Percentiles rank a stretch among this genome's conserved stretches.
Conservation (phyloP, 2,797 vertebrate genomes). For the Leontopithecus rosalia region DNA sequence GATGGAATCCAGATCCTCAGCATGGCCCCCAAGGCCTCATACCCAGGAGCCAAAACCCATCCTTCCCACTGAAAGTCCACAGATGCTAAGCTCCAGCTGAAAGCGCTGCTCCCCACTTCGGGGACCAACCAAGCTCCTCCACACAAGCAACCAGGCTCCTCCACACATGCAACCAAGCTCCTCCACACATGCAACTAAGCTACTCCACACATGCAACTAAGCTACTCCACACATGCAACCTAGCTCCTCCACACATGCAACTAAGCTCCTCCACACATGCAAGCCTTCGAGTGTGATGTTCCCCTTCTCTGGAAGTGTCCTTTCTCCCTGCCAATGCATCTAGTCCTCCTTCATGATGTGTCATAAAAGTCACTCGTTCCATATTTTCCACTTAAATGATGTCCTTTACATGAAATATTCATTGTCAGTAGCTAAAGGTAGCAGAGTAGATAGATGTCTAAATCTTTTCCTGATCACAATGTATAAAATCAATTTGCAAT, state of each 20-base stretch:
- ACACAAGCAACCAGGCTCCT: rapidly evolving
- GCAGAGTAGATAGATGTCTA: not conserved
- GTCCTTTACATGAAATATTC: not conserved
- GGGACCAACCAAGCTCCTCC: not conserved
- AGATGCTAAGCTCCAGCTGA: rapidly evolving
- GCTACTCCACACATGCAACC: not conserved
- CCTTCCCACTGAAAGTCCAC: not conserved
- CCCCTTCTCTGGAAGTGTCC: not conserved
- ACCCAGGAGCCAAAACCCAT: not conserved
- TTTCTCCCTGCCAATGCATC: not conserved
- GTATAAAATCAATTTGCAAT: not conserved
- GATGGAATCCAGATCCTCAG: not conserved
- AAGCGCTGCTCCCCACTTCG: not conserved
- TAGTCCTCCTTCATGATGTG: not conserved
- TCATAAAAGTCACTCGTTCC: not conserved
- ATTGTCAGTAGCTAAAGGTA: not conserved
- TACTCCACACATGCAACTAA: too few relatives aligned
- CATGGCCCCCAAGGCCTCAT: not conserved
- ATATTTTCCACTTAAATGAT: not conserved
- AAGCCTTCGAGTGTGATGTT: not conserved
- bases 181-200: too few relatives aligned
- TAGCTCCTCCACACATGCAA: too few relatives aligned
- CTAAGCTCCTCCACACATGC: not conserved
- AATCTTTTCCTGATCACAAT: not conserved
- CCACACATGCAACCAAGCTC: too few relatives aligned